Evolutionary conservation across 2,797 vertebrate species (phyloP).

Genomic region (Argentina silus): DNA sequence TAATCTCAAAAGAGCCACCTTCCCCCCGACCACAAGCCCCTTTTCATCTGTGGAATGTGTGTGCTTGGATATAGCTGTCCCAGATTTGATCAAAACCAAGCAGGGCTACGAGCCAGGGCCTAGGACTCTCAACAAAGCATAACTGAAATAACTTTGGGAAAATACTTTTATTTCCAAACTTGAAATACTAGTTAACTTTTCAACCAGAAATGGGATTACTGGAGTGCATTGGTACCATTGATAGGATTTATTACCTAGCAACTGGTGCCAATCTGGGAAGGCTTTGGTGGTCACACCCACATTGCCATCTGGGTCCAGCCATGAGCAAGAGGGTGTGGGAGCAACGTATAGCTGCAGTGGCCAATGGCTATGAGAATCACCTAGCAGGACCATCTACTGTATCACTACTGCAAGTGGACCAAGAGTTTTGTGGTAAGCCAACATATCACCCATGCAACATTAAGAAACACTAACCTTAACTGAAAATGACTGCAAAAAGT

Average conservation of each 20-base stretch:
- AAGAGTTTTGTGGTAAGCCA: too few relatives aligned
- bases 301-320: background rate
- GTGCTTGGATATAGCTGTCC: conserved; percentile 1
- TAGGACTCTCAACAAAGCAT: conserved; percentile 4
- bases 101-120: background rate
- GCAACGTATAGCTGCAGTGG: background rate
- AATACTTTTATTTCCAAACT: background rate
- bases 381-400: too few relatives aligned
- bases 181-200: background rate
- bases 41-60: conserved; percentile 28
- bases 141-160: conserved; percentile 5
- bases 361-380: background rate
- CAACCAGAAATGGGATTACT: conserved; percentile 37
- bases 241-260: conserved; percentile 66
- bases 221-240: conserved; percentile 57
- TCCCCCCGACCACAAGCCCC: background rate
- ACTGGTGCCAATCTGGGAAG: conserved; percentile 33
- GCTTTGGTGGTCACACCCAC: background rate
- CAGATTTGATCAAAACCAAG: conserved; percentile 12
- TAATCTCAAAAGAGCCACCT: conserved; percentile 17
- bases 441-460: too few relatives aligned
- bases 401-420: too few relatives aligned
- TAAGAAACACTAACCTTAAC: too few relatives aligned
- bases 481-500: too few relatives aligned
- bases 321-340: background rate